phyloP scores from a whole-genome alignment of 2,797 vertebrate genomes.

The Morus bassanus region DNA sequence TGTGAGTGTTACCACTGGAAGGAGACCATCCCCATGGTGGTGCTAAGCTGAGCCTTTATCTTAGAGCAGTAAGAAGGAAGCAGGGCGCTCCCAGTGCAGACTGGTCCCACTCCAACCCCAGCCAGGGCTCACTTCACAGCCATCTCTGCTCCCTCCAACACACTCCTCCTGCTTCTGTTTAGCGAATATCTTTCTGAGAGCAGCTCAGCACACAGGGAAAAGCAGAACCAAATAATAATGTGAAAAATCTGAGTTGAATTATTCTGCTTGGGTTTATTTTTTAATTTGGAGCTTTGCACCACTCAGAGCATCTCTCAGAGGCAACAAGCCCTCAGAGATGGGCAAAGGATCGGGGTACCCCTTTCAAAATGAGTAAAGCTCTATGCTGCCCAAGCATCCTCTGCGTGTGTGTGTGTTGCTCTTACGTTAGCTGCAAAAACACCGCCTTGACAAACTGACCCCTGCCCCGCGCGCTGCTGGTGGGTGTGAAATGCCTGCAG shows the following conservation, averaged over 20 bases:
- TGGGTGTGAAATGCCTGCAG: conserved; percentile 30
- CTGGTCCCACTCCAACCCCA: background rate
- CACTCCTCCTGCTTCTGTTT: background rate
- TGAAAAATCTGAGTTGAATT: background rate
- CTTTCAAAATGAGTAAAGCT: background rate
- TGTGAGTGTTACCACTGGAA: background rate
- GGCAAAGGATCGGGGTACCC: background rate
- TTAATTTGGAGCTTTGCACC: background rate
- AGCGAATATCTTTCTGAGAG: background rate
- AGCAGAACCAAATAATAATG: background rate
- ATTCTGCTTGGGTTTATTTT: background rate
- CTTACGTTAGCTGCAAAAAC: background rate
- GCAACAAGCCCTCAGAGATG: background rate
- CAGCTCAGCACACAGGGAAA: background rate
- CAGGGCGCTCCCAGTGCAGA: background rate
- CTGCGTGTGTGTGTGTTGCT: background rate
- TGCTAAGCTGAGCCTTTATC: background rate
- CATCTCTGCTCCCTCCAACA: background rate
- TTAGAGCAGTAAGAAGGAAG: background rate
- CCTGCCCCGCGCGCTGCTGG: background rate
- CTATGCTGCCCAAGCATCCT: background rate
- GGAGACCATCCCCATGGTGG: background rate
- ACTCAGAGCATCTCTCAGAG: background rate
- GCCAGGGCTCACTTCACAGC: background rate
- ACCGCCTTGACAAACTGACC: background rate